Evolutionary conservation across 2,113 vertebrate species (phyloP).

Genomic region (Periophthalmus modestus): DNA sequence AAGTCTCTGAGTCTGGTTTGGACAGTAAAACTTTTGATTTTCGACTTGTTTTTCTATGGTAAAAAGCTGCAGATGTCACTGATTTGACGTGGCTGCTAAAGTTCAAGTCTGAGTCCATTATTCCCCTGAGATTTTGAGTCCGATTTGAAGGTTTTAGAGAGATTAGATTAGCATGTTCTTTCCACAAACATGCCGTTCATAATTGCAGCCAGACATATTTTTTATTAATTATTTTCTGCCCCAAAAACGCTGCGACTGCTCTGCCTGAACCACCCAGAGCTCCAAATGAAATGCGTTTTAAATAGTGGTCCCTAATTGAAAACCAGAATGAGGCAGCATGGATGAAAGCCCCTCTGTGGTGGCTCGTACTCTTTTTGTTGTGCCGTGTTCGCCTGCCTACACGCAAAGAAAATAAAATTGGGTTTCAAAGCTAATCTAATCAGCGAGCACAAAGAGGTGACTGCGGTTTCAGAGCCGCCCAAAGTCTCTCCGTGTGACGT

Average conservation of each 20-base stretch:
- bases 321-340: neutral
- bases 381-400: slow-evolving; percentile 10
- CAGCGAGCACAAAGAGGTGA: too few species aligned
- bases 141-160: too few species aligned
- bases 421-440: slow-evolving; percentile 26
- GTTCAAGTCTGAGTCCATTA: too few species aligned
- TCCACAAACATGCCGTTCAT: slow-evolving; percentile 31
- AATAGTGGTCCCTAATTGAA: slow-evolving; percentile 15
- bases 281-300: neutral
- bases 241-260: neutral
- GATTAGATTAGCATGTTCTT: slow-evolving; percentile 28
- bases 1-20: too few species aligned
- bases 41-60: too few species aligned
- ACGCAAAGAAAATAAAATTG: neutral
- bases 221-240: slow-evolving; percentile 9
- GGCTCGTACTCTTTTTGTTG: neutral
- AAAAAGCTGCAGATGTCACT: too few species aligned
- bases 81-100: too few species aligned
- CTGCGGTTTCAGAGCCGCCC: neutral
- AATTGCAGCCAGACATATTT: slow-evolving; percentile 23
- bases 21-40: too few species aligned
- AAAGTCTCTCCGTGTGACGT: neutral
- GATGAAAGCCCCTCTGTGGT: slow-evolving; percentile 11
- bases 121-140: too few species aligned
- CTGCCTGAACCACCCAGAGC: slow-evolving; percentile 13